Conservation (phyloP, 2,888 invertebrate genomes). For the Doris montereyensis region DNA sequence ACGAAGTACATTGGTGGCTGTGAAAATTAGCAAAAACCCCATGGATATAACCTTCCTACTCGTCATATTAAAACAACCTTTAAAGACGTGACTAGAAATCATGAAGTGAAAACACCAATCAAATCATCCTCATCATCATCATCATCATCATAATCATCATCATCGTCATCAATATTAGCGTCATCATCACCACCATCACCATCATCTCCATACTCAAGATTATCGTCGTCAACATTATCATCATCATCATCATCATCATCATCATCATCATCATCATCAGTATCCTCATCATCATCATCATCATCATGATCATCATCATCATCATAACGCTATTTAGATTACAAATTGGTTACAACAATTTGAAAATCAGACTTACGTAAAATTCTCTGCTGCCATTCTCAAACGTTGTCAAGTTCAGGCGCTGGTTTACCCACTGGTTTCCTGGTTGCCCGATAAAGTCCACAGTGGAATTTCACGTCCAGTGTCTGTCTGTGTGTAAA, state of each 20-base stretch:
- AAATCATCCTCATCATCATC: not conserved
- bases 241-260: not conserved
- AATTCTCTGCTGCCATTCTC: too few relatives aligned
- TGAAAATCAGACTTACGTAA: too few relatives aligned
- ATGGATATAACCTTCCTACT: too few relatives aligned
- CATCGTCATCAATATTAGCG: not conserved
- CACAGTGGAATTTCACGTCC: slow-evolving; percentile 39
- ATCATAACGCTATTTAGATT: not conserved
- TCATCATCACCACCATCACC: not conserved
- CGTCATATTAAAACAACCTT: too few relatives aligned
- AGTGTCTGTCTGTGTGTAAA: slow-evolving; percentile 17
- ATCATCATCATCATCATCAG: not conserved
- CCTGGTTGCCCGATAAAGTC: slow-evolving; percentile 42
- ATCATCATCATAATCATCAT: not conserved
- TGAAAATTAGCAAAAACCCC: too few relatives aligned
- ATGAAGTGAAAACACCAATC: too few relatives aligned
- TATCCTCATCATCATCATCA: not conserved
- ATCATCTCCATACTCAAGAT: not conserved
- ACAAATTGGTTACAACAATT: too few relatives aligned
- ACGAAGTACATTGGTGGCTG: too few relatives aligned
- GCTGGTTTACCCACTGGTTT: slow-evolving; percentile 42
- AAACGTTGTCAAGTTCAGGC: slow-evolving; percentile 27
- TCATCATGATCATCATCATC: not conserved
- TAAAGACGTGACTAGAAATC: too few relatives aligned
- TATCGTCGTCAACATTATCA: not conserved